Evolutionary conservation across 2,113 vertebrate genomes (phyloP).

Genomic region (Elephantulus edwardii): DNA sequence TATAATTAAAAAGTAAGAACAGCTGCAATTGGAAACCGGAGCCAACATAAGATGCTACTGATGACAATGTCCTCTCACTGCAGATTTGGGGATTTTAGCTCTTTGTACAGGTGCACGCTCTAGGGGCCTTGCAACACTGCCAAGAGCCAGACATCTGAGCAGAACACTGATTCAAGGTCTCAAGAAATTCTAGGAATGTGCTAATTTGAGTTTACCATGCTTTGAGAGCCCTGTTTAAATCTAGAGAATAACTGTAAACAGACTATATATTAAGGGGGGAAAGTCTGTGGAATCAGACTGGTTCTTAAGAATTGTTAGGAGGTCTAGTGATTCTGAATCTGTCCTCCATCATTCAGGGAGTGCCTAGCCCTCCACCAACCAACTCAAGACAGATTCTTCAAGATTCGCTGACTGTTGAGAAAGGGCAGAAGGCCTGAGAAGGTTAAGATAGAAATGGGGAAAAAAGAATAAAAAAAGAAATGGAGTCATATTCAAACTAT

Average conservation of each 20-base stretch:
- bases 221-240: neutral
- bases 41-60: neutral
- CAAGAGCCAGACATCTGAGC: neutral
- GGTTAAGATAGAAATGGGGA: neutral
- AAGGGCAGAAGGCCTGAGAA: neutral
- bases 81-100: neutral
- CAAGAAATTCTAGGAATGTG: neutral
- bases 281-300: neutral
- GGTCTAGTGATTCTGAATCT: neutral
- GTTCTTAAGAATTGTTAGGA: neutral
- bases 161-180: neutral
- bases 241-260: neutral
- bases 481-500: neutral
- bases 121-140: neutral
- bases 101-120: neutral
- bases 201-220: neutral
- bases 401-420: neutral
- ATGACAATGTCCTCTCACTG: neutral
- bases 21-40: neutral
- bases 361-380: neutral
- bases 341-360: neutral
- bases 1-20: neutral
- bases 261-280: neutral
- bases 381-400: neutral
- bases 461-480: too few species aligned